Evolutionary conservation across 1,140 invertebrate species (phyloP), one percentile per base, ranked within the genome.

Genomic region (Dinothrombium tinctorium): DNA sequence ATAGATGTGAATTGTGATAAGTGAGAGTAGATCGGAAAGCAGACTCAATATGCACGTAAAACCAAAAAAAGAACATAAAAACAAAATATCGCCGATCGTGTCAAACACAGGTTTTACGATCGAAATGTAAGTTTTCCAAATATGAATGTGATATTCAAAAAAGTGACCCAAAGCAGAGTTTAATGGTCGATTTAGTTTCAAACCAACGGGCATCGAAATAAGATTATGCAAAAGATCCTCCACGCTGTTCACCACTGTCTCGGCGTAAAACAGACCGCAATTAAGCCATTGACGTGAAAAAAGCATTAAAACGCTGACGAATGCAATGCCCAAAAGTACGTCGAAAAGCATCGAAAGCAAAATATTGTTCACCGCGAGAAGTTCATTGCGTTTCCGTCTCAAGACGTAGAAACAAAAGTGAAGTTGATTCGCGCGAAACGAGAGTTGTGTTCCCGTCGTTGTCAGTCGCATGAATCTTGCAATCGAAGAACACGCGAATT

Each of bases 1-100:
- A 57, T 87, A 86, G 32, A 83, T 71, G 55, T 94, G 86, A 47
- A 92, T 73, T 26, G 81, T 86, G 21, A 76, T 71, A 29, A 87
- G 60, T 26, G 71, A 71, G 24, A 89, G 54, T 36, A 89, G 62
- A 58, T 90, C 84, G 33, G 71, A 69, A 24, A 81, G 55, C 20
- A 89, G 65, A 4, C 76, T 71, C 37, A 80, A 66, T 63, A 84
- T 76, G 57, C 76, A 73, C 21, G 76, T 74, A 24, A 74, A 51
- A 8, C 77, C 78, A 14, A 76, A 41, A 23, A 53, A 19, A 33
- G 50, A 45, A 49, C 33, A 44, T 8, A 37, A 43, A 19, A 29
- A 29, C 2, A 49, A 35, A 8, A 36, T 23, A 12, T 49, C 42
- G 28, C 47, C 29, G 33, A 42, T 24, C 15, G 48, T 40, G 11